These are phyloP conservation scores for Cygnus olor DNA, from an alignment of 2,797 vertebrate species.

Conservation along the genomic window DNA sequence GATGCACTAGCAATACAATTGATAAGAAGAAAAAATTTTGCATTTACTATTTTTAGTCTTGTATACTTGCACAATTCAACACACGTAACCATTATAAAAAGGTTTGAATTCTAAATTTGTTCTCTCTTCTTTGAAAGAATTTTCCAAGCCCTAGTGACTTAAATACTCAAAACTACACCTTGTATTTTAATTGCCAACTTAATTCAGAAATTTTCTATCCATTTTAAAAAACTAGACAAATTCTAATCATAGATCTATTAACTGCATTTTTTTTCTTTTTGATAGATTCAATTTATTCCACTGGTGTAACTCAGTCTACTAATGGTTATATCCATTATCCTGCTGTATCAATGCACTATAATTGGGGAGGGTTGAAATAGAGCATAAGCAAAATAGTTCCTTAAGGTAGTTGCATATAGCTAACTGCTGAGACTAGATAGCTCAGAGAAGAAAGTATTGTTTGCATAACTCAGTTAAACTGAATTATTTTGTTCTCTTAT, in stretches of 20 bases:
- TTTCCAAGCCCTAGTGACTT: not conserved
- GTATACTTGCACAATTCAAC: not conserved
- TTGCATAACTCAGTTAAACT: not conserved
- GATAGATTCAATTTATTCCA: not conserved
- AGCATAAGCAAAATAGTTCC: not conserved
- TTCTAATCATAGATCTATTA: not conserved
- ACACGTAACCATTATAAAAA: not conserved
- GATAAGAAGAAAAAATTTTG: not conserved
- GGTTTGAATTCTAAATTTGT: slow-evolving; percentile 45
- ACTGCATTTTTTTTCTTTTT: not conserved
- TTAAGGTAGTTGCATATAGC: not conserved
- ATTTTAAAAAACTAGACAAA: not conserved
- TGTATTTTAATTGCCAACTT: slow-evolving; percentile 29
- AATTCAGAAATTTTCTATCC: slow-evolving; percentile 34
- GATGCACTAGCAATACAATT: not conserved
- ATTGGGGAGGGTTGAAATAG: not conserved
- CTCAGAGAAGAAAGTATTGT: not conserved
- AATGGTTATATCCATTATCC: not conserved
- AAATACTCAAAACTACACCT: slow-evolving; percentile 34
- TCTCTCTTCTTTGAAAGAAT: slow-evolving; percentile 26
- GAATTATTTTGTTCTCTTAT: not conserved
- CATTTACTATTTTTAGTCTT: slow-evolving; percentile 16
- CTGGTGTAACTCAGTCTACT: rapidly evolving
- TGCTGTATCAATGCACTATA: not conserved
- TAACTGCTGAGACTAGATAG: not conserved